Evolutionary conservation across 2,888 invertebrate species (phyloP).

Genomic region (Euplagia quadripunctaria): DNA sequence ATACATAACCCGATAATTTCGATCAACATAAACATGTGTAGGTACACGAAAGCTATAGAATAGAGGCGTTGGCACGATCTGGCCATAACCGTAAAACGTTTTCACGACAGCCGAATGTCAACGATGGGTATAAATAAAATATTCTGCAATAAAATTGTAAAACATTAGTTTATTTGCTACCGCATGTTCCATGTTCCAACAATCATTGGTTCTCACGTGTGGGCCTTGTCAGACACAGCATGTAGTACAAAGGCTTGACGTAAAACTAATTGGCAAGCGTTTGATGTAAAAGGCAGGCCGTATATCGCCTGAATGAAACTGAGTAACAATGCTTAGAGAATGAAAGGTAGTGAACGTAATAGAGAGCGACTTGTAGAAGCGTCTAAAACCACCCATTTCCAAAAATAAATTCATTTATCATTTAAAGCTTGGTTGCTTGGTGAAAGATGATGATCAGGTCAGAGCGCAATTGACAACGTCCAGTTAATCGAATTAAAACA

Average conservation of each 20-base stretch:
- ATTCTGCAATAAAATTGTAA: conserved; percentile 9
- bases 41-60: conserved; percentile 5
- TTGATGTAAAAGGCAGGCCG: neutral
- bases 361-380: too few relatives aligned
- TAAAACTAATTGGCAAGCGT: neutral
- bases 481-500: too few relatives aligned
- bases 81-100: conserved; percentile 26
- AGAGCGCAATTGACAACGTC: too few relatives aligned
- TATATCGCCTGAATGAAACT: neutral
- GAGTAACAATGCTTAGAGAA: neutral
- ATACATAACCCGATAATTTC: conserved; percentile 4
- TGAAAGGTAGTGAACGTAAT: neutral
- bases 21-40: conserved; percentile 6
- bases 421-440: too few relatives aligned
- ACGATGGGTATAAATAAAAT: conserved; percentile 16
- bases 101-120: conserved; percentile 8
- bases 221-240: neutral
- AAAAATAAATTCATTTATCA: too few relatives aligned
- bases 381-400: too few relatives aligned
- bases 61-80: conserved; percentile 21
- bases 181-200: neutral
- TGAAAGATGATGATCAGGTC: too few relatives aligned
- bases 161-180: conserved; percentile 4
- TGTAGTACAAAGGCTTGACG: neutral
- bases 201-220: neutral